Evolutionary conservation across 2,113 vertebrate genomes (phyloP).

Genomic region (Hystrix brachyura): DNA sequence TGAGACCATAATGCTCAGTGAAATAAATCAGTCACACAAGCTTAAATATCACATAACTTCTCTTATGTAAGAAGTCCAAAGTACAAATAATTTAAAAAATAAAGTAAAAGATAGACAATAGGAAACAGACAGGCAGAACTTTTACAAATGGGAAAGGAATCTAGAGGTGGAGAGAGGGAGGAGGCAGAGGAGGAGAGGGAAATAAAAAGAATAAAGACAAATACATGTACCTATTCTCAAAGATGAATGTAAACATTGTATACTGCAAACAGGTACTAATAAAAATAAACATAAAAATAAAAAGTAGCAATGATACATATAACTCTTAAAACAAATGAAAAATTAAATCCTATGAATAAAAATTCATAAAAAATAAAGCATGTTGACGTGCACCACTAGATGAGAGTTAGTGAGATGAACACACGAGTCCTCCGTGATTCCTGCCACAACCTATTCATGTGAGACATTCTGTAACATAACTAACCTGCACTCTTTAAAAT

Average conservation of each 20-base stretch:
- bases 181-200: not conserved
- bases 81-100: not conserved
- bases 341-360: not conserved
- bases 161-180: not conserved
- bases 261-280: not conserved
- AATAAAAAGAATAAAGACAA: not conserved
- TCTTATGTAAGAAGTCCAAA: not conserved
- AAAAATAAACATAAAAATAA: not conserved
- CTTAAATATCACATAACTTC: not conserved
- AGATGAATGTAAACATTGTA: not conserved
- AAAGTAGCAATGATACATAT: not conserved
- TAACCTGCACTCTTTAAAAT: not conserved
- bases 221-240: not conserved
- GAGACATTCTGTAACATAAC: not conserved
- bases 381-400: rapidly evolving
- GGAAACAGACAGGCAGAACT: not conserved
- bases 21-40: not conserved
- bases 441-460: not conserved
- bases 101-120: not conserved
- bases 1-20: not conserved
- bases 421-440: not conserved
- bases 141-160: not conserved
- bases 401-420: not conserved
- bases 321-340: not conserved
- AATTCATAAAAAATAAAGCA: not conserved